phyloP scores from a whole-genome alignment of 1,140 invertebrate species.

The Pissodes strobi region DNA sequence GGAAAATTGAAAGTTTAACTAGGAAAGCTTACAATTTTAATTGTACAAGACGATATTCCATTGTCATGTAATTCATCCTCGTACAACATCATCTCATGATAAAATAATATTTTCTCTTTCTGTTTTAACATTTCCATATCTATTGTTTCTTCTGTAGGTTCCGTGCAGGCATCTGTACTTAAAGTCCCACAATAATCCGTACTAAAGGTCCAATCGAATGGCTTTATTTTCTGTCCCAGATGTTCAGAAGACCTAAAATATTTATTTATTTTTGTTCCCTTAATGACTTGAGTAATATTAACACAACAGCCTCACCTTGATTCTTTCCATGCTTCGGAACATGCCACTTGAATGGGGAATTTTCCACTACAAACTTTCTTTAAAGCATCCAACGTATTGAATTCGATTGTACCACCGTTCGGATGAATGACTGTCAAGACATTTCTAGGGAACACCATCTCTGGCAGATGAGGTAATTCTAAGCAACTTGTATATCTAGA shows the following conservation, averaged over 20 bases:
- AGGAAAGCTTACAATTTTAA: slow-evolving; percentile 97
- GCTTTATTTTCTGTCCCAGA: slow-evolving; percentile 77
- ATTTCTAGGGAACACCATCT: slow-evolving; percentile 97
- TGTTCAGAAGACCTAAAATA: slow-evolving; percentile 62
- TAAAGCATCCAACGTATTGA: slow-evolving; percentile 90
- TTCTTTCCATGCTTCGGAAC: slow-evolving; percentile 87
- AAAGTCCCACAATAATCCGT: slow-evolving; percentile 89
- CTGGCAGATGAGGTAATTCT: slow-evolving; percentile 87
- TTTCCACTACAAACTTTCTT: slow-evolving; percentile 78
- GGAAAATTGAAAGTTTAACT: neutral
- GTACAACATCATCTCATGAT: slow-evolving; percentile 90
- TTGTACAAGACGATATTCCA: slow-evolving; percentile 86
- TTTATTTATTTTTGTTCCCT: slow-evolving; percentile 5
- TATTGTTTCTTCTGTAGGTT: slow-evolving; percentile 76
- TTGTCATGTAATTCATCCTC: slow-evolving; percentile 99
- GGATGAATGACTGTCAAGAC: slow-evolving; percentile 70
- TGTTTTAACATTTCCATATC: slow-evolving; percentile 89
- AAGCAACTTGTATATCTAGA: slow-evolving; percentile 77
- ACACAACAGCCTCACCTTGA: slow-evolving; percentile 70
- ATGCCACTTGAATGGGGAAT: slow-evolving; percentile 82
- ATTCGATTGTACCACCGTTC: slow-evolving; percentile 75
- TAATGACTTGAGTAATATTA: too few species aligned
- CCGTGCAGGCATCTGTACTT: slow-evolving; percentile 63
- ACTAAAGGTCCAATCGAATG: slow-evolving; percentile 99
- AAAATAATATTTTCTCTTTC: slow-evolving; percentile 92